Evolutionary conservation across 2,797 vertebrate genomes (phyloP).

Genomic region (Microcaecilia unicolor): DNA sequence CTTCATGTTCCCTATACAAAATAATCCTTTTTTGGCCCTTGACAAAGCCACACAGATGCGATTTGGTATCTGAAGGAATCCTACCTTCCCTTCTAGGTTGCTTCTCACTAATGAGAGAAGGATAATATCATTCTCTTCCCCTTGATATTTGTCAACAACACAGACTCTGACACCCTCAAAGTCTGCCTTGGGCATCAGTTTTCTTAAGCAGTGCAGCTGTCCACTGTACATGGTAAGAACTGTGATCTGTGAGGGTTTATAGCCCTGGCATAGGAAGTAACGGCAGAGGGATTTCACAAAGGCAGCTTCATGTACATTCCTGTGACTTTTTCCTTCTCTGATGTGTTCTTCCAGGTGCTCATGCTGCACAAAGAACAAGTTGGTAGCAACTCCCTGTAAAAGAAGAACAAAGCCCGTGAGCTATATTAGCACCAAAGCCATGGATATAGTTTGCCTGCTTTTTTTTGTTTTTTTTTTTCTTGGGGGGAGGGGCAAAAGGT

Average conservation of each 20-base stretch:
- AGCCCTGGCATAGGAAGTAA: conserved; percentile 23
- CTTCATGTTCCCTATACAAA: conserved; percentile 20
- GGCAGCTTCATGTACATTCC: conserved; percentile 19
- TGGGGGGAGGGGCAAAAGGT: too few relatives aligned
- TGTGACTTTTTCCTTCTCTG: conserved; percentile 22
- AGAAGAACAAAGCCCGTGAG: background rate
- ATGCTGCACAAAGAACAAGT: conserved; percentile 26
- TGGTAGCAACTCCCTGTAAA: conserved; percentile 16
- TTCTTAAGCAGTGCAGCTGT: conserved; percentile 14
- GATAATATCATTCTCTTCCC: conserved; percentile 29
- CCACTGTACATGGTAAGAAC: conserved; percentile 27
- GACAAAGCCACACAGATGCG: conserved; percentile 29
- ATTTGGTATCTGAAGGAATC: conserved; percentile 25
- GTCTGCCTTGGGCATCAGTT: conserved; percentile 5
- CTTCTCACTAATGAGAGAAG: conserved; percentile 27
- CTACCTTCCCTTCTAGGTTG: conserved; percentile 7
- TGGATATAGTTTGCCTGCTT: too few relatives aligned
- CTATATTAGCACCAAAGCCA: too few relatives aligned
- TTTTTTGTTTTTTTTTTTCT: too few relatives aligned
- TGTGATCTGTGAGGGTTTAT: conserved; percentile 21
- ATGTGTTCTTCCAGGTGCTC: conserved; percentile 13
- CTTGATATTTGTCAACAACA: conserved; percentile 29
- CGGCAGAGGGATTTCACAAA: conserved; percentile 20
- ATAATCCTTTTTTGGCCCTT: conserved; percentile 23
- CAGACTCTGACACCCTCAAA: conserved; percentile 11